These are phyloP conservation scores for Drosophila prostipennis DNA, from an alignment of 2,888 invertebrate species.

Conservation along the genomic window DNA sequence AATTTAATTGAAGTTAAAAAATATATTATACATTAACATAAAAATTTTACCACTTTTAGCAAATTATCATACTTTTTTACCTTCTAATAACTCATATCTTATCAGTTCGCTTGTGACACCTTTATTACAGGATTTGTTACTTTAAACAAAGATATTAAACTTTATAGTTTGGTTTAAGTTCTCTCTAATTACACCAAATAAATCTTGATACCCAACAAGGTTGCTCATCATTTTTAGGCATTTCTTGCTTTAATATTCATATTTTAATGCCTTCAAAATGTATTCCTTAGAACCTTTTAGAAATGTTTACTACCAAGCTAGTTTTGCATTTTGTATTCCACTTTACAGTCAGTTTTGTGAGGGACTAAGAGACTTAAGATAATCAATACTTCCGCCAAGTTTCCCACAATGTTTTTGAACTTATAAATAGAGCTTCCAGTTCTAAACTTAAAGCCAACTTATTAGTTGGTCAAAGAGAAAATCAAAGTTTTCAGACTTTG, in stretches of 20 bases:
- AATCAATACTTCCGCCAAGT: no score
- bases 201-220: background rate
- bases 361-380: background rate
- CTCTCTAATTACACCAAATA: background rate
- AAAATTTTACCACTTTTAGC: background rate
- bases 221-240: background rate
- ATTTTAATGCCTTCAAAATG: no score
- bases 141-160: background rate
- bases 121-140: background rate
- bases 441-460: constrained; percentile 5
- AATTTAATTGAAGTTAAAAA: no score
- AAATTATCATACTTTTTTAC: background rate
- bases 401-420: background rate
- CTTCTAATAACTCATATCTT: background rate
- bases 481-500: constrained; percentile 26
- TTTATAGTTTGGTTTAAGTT: background rate
- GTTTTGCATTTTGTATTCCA: background rate
- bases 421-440: background rate
- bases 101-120: background rate
- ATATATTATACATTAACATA: no score
- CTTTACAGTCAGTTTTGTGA: no score
- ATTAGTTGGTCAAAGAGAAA: constrained; percentile 14
- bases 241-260: background rate
- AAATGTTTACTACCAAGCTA: background rate
- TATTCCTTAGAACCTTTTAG: no score